phyloP scores from a whole-genome alignment of 2,888 invertebrate species.

The Mimachlamys varia region DNA sequence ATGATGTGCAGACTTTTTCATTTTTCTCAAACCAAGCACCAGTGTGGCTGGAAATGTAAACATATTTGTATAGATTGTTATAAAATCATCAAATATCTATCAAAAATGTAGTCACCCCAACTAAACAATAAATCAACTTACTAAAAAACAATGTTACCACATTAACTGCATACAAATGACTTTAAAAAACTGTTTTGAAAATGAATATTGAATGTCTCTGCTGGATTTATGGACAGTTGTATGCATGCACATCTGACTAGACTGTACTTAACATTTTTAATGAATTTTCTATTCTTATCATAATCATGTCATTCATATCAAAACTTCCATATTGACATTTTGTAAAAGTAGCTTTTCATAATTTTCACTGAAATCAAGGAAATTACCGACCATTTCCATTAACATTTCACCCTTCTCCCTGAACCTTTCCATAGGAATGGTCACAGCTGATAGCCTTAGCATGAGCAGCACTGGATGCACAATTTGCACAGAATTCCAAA shows the following conservation, averaged over 20 bases:
- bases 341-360: not conserved
- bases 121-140: too few relatives aligned
- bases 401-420: not conserved
- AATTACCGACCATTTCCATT: not conserved
- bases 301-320: too few relatives aligned
- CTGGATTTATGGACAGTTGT: too few relatives aligned
- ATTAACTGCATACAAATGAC: too few relatives aligned
- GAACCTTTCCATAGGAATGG: conserved; percentile 56
- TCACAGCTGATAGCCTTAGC: conserved; percentile 54
- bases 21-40: not conserved
- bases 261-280: too few relatives aligned
- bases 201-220: too few relatives aligned
- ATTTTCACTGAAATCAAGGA: not conserved
- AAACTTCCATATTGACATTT: not conserved
- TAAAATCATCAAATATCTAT: not conserved
- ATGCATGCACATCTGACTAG: too few relatives aligned
- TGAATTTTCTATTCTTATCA: too few relatives aligned
- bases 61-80: not conserved
- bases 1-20: not conserved
- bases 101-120: conserved; percentile 31
- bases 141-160: too few relatives aligned
- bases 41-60: conserved; percentile 4
- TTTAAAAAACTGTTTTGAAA: too few relatives aligned
- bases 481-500: conserved; percentile 62
- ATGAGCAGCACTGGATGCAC: conserved; percentile 58